These are phyloP conservation scores for Galendromus occidentalis DNA, from an alignment of 1,140 invertebrate species.

Conservation along the genomic window DNA sequence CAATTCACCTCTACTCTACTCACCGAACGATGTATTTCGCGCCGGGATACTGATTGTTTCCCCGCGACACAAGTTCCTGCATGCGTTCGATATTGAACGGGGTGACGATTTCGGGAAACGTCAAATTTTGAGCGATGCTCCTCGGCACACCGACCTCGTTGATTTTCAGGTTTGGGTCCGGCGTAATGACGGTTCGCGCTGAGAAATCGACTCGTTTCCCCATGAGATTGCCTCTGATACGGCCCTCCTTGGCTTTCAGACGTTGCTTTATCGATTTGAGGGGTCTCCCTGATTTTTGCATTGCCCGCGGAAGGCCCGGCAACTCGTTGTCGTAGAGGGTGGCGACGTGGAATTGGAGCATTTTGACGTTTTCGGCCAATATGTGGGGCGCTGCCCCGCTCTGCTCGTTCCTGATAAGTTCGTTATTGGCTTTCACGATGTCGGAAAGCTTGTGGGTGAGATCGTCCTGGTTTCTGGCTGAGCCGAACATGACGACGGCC, in stretches of 20 bases:
- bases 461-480: slow-evolving; percentile 95
- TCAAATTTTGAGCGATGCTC: slow-evolving; percentile 95
- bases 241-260: slow-evolving; percentile 71
- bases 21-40: slow-evolving; percentile 90
- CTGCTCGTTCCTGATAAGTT: slow-evolving; percentile 81
- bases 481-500: slow-evolving; percentile 96
- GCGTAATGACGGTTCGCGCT: slow-evolving; percentile 95
- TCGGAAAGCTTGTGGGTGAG: slow-evolving; percentile 95
- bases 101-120: slow-evolving; percentile 97
- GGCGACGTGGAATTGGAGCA: slow-evolving; percentile 96
- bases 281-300: slow-evolving; percentile 96
- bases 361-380: slow-evolving; percentile 85
- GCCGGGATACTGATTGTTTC: slow-evolving; percentile 95
- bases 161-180: slow-evolving; percentile 93
- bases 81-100: slow-evolving; percentile 98
- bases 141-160: slow-evolving; percentile 96
- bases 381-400: slow-evolving; percentile 90
- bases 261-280: slow-evolving; percentile 82
- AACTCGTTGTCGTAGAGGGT: slow-evolving; percentile 97
- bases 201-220: slow-evolving; percentile 99
- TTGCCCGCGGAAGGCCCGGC: slow-evolving; percentile 85
- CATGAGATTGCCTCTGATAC: slow-evolving; percentile 97
- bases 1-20: too few relatives aligned
- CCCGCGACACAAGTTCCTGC: slow-evolving; percentile 85
- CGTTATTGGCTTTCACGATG: slow-evolving; percentile 97